phyloP scores from a whole-genome alignment of 2,888 invertebrate species.

The Tridacna gigas region DNA sequence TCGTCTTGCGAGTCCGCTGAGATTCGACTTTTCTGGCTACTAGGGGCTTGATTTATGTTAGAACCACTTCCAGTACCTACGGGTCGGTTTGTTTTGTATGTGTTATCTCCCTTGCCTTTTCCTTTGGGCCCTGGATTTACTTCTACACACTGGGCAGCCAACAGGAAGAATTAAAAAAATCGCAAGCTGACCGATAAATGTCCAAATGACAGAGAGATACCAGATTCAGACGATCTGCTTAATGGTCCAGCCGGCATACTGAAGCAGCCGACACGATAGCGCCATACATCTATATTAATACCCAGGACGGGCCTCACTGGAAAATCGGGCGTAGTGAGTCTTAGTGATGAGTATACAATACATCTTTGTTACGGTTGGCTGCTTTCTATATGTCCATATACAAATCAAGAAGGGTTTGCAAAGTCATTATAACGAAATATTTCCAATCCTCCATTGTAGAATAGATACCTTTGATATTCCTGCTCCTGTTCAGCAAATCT shows the following conservation, averaged over 20 bases:
- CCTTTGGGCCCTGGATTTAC: constrained; percentile 8
- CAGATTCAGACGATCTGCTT: not conserved
- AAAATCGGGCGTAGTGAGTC: constrained; percentile 1
- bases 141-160: constrained; percentile 7
- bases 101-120: constrained; percentile 1
- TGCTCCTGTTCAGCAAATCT: no score
- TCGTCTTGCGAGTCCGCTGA: no score
- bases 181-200: not conserved
- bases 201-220: not conserved
- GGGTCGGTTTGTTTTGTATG: no score
- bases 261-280: not conserved
- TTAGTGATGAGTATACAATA: not conserved
- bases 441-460: not conserved
- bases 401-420: no score
- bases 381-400: constrained; percentile 2
- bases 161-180: not conserved
- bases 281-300: constrained; percentile 13
- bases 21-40: not conserved
- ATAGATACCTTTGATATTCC: no score
- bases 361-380: not conserved
- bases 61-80: not conserved
- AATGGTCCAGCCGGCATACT: not conserved
- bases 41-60: not conserved
- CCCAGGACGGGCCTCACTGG: constrained; percentile 22
- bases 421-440: no score